Evolutionary conservation across 2,797 vertebrate genomes (phyloP).

Genomic region (Rhinoraja longicauda): DNA sequence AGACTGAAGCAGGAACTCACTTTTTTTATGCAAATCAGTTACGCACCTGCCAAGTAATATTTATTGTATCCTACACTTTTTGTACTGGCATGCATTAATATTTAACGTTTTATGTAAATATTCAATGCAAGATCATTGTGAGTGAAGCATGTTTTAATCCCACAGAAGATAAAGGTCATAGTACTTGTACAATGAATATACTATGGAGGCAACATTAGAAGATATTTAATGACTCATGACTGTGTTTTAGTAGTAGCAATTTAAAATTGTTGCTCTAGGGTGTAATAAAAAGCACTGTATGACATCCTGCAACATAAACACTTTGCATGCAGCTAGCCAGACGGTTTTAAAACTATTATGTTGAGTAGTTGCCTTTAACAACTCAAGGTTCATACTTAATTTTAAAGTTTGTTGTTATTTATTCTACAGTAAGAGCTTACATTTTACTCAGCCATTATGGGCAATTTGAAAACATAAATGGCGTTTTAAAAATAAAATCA

Average conservation of each 20-base stretch:
- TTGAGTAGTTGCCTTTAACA: slow-evolving; percentile 9
- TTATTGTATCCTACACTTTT: not conserved
- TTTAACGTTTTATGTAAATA: not conserved
- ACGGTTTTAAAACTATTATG: not conserved
- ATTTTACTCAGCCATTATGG: not conserved
- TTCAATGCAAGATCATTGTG: not conserved
- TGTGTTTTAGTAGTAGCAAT: slow-evolving; percentile 13
- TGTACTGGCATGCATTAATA: no score
- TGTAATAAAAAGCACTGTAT: slow-evolving; percentile 13
- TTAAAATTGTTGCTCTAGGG: slow-evolving; percentile 1
- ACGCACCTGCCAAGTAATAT: not conserved
- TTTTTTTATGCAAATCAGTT: not conserved
- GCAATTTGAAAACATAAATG: not conserved
- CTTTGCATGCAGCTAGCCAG: not conserved
- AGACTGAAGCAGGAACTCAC: not conserved
- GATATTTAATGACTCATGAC: slow-evolving; percentile 33
- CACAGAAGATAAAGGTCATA: not conserved
- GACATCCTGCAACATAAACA: slow-evolving; percentile 27
- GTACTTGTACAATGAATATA: not conserved
- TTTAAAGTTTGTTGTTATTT: slow-evolving; percentile 30
- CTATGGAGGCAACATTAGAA: not conserved
- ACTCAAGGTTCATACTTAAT: slow-evolving; percentile 3
- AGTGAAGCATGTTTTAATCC: not conserved
- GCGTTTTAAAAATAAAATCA: not conserved
- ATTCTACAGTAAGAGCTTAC: not conserved